Base-by-base conservation (phyloP, 2,888 invertebrate species). In the Hydriomena furcata region DNA sequence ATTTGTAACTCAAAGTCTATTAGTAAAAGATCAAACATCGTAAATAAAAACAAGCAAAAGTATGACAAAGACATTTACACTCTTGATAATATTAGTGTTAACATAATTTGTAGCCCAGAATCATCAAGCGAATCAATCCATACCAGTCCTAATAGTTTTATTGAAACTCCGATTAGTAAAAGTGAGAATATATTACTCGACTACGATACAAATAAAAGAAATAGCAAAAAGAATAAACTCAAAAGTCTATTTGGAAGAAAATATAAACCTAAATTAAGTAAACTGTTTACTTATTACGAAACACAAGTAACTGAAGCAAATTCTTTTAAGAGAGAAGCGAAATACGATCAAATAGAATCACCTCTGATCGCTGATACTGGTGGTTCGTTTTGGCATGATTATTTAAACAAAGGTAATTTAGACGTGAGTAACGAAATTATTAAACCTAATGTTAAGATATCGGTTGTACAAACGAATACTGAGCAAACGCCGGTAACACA, bases 41-140 rank as follows among this genome's bases (percentile, higher is more conserved):
- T 23, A n/a, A 30, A 37, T 13, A 53, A 53, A 7, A 58, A 11
- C 6, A 35, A 35, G 4, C 23, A 49, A 7, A 60, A 60, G 2
- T 1, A 48, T 2, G 8, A 62, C 1, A 71, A 75, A 54, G 71
- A 68, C 20, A 60, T 77, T 0, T 84, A 83, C 54, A 72, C 83
- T 2, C 63, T 84, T 0, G 83, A 82, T 46, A 80, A 82, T 54
- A 74, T 84, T 5, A 81, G 77, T 58, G 79, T 84, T 2, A 84
- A 84, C 50, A 79, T 84, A 5, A 79, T 84, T 49, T 83, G 82
- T 54, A 69, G 71, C 7, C 66, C 76, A 8, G 66, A 71, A 24
- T 20, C 48, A 4, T 8, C 47, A 5, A 42, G 13, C 7, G 11
- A 11, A 2, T 7, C 35, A n/a, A 17, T 13, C 7, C 17, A 37